These are phyloP conservation scores for Periplaneta americana DNA, from an alignment of 1,140 invertebrate genomes.

Conservation along the genomic window DNA sequence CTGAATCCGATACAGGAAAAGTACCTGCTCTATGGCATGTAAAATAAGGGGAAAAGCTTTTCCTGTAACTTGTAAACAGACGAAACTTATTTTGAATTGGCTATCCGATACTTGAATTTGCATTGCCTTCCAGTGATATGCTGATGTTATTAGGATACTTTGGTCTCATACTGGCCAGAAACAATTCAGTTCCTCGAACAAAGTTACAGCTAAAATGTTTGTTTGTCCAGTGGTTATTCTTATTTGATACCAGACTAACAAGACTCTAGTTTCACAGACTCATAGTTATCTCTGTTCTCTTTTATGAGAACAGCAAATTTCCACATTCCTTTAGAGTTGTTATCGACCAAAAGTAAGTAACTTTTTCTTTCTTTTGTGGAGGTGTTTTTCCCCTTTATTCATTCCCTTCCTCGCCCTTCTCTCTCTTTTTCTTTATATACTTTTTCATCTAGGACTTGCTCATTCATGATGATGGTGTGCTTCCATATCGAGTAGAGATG, in stretches of 20 bases:
- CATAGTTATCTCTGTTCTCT: neutral
- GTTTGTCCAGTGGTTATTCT: neutral
- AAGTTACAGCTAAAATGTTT: neutral
- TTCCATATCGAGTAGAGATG: neutral
- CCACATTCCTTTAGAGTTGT: neutral
- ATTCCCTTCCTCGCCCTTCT: neutral
- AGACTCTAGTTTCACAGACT: neutral
- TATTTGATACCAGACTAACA: neutral
- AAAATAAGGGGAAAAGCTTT: too few relatives aligned
- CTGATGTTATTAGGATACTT: too few relatives aligned
- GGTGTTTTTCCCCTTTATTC: neutral
- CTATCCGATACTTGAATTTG: too few relatives aligned
- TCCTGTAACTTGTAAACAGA: too few relatives aligned
- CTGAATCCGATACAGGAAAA: too few relatives aligned
- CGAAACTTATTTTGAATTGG: too few relatives aligned
- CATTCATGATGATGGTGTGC: neutral
- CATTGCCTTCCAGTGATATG: too few relatives aligned
- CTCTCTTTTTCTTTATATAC: neutral
- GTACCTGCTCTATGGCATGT: too few relatives aligned
- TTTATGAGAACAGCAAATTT: neutral
- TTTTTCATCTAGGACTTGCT: neutral
- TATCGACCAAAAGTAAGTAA: neutral
- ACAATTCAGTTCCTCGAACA: too few relatives aligned
- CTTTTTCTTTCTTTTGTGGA: neutral
- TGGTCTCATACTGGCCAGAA: too few relatives aligned